A percentile compares a stretch with the other conserved stretches of the same genome.
Evolutionary conservation across 2,113 vertebrate genomes (phyloP).

Genomic region (Pavo muticus): DNA sequence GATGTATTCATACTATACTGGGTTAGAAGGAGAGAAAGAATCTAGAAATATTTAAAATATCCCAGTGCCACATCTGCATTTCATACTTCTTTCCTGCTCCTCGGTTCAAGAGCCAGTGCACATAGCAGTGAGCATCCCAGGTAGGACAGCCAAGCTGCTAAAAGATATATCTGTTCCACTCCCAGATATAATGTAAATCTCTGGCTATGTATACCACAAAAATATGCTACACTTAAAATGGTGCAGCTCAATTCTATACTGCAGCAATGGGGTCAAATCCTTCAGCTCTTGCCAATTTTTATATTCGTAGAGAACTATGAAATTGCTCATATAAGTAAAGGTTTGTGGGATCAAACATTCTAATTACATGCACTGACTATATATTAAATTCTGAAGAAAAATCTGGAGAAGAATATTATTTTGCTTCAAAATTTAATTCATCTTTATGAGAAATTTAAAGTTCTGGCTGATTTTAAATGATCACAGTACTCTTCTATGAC

Average conservation of each 20-base stretch:
- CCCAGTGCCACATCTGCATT: neutral
- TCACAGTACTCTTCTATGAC: neutral
- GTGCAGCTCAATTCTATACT: neutral
- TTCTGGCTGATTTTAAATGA: neutral
- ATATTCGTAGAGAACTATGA: neutral
- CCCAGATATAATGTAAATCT: neutral
- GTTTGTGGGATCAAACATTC: neutral
- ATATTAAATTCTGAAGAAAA: neutral
- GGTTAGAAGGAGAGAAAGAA: neutral
- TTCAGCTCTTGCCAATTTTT: neutral
- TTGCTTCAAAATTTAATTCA: neutral
- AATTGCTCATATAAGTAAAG: neutral
- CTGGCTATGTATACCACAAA: neutral
- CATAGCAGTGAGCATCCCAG: neutral
- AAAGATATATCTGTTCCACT: neutral
- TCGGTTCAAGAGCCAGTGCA: neutral
- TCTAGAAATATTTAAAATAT: neutral
- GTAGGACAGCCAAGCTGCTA: neutral
- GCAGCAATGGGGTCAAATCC: neutral
- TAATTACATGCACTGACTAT: neutral
- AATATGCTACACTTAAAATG: neutral
- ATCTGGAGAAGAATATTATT: neutral
- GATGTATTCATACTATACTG: neutral
- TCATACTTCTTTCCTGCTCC: neutral
- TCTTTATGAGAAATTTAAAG: neutral